A percentile compares a stretch with the other conserved stretches of the same genome.
Evolutionary conservation across 1,140 invertebrate species (phyloP).

Genomic region (Zeugodacus cucurbitae): DNA sequence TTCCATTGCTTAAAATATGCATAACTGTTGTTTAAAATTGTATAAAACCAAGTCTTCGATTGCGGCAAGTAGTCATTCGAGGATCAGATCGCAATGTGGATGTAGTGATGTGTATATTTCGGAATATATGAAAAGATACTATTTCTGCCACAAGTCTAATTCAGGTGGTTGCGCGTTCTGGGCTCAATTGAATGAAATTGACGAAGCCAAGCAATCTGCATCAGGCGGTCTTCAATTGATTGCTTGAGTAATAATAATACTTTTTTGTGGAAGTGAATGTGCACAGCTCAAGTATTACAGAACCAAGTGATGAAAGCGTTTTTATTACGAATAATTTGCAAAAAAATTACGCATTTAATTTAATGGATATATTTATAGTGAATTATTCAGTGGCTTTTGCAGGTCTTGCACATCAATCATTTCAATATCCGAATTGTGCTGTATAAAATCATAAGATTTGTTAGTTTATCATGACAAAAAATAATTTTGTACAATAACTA

Average conservation of each 20-base stretch:
- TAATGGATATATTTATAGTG: too few species aligned
- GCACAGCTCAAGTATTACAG: neutral
- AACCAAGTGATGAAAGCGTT: neutral
- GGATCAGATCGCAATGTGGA: neutral
- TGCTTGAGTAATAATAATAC: neutral
- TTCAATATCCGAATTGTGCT: too few species aligned
- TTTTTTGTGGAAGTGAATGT: neutral
- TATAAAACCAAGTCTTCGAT: neutral
- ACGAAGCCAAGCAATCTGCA: neutral
- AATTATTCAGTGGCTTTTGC: too few species aligned
- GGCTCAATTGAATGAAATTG: conserved; percentile 25
- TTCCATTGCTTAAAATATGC: too few species aligned
- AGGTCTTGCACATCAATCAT: too few species aligned
- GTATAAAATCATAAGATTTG: too few species aligned
- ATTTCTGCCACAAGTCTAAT: neutral
- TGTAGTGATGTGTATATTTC: neutral
- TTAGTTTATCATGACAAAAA: too few species aligned
- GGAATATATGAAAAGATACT: neutral
- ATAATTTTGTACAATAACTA: too few species aligned
- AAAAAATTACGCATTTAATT: neutral
- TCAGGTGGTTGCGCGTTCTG: neutral
- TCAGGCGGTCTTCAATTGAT: neutral
- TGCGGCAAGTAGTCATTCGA: neutral
- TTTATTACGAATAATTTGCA: neutral
- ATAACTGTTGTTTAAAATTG: neutral